phyloP scores from a whole-genome alignment of 2,797 vertebrate genomes.

The Pangasius djambal region DNA sequence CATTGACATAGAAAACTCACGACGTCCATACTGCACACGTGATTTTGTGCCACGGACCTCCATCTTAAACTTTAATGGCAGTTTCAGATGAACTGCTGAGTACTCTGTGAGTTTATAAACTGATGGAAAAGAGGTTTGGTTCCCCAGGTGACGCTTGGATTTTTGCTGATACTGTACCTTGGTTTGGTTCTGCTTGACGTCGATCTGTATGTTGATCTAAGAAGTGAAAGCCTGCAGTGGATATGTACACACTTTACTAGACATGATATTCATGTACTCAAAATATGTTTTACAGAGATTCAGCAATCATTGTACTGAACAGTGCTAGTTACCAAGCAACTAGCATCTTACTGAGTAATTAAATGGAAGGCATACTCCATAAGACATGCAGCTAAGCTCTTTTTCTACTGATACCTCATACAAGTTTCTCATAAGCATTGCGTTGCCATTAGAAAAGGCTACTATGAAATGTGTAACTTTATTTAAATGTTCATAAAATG shows the following conservation, averaged over 20 bases:
- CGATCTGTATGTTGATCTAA: not conserved
- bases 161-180: not conserved
- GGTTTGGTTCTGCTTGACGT: not conserved
- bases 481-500: not conserved
- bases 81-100: slow-evolving; percentile 39
- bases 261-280: slow-evolving; percentile 42
- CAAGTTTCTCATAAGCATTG: not conserved
- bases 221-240: not conserved
- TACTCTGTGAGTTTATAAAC: not conserved
- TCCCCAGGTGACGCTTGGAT: not conserved
- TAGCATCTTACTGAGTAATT: slow-evolving; percentile 1
- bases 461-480: not conserved
- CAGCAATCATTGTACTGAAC: not conserved
- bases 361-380: not conserved
- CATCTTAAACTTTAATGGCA: slow-evolving; percentile 48
- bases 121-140: not conserved
- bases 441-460: not conserved
- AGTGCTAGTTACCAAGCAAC: slow-evolving; percentile 23
- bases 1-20: slow-evolving; percentile 56
- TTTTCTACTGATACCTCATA: slow-evolving; percentile 18
- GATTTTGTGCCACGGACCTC: slow-evolving; percentile 63
- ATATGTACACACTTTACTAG: not conserved
- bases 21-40: slow-evolving; percentile 55
- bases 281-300: not conserved
- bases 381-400: not conserved